Evolutionary conservation across 2,113 vertebrate species (phyloP), one percentile per base, ranked within the genome.

Genomic region (Periophthalmus modestus): DNA sequence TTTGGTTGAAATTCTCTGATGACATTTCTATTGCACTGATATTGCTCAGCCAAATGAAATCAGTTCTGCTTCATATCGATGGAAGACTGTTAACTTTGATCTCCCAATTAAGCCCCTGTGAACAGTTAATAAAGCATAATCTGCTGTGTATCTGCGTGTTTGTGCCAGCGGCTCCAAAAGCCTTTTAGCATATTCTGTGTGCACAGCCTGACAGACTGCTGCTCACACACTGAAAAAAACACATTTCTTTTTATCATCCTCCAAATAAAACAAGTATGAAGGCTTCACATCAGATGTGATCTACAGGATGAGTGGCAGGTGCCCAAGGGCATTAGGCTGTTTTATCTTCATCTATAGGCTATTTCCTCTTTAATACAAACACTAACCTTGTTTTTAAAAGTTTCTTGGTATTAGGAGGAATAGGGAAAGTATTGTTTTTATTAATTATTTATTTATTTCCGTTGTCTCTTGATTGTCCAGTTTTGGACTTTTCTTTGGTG

Each of bases 71-170:
- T 81, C 68, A 69, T 80, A 66, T 79, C 52, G 68, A 84, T 73
- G 81, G 54, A 86, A 81, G 77, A 72, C 87, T 74, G 83, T 87
- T 88, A 90, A 91, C 91, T 90, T 88, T 91, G 89, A 91, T 91
- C 89, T 90, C 85, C 86, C 89, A 88, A 90, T 90, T 88, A 90
- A 91, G 85, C 85, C 84, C 71, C 88, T 86, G 62, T 88, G 86
- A 91, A 83, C 85, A 81, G 90, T 88, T 91, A 90, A 89, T 92
- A 87, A 90, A 90, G 85, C 83, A 77, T 86, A 86, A 92, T 91
- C 89, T 89, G 83, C 79, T 85, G 80, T 75, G 84, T 83, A 91
- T 92, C 91, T 91, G 71, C 73, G 67, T 65, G 86, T 88, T 85
- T 71, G 80, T 50, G 66, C 85, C 81, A 63, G 63, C 24, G 72